phyloP scores from a whole-genome alignment of 2,797 vertebrate genomes.

The Poeciliopsis paucimaculata region DNA sequence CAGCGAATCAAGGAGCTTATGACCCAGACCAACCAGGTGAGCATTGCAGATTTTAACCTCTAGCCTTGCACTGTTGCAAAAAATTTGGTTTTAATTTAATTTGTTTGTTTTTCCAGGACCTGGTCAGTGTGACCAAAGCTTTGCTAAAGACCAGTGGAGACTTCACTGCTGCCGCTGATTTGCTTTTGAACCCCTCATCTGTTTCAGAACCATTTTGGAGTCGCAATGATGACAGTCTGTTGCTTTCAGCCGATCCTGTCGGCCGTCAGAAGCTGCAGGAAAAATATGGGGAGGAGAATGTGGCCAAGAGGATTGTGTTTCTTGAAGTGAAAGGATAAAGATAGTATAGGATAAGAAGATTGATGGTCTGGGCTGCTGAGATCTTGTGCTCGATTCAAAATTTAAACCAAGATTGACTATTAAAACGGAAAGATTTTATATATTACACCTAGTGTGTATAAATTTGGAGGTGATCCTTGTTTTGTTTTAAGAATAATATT shows the following conservation, averaged over 20 bases:
- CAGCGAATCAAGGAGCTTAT: conserved; percentile 80
- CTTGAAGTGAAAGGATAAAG: conserved; percentile 61
- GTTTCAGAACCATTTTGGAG: conserved; percentile 62
- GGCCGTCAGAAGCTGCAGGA: conserved; percentile 56
- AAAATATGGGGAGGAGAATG: conserved; percentile 70
- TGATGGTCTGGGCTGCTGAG: neutral
- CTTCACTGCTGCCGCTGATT: conserved; percentile 75
- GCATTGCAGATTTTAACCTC: neutral
- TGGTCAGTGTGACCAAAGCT: conserved; percentile 87
- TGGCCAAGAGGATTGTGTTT: conserved; percentile 74
- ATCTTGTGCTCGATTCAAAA: neutral
- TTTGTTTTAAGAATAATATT: neutral
- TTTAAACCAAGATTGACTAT: neutral
- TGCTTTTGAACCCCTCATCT: conserved; percentile 60
- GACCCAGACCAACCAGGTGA: conserved; percentile 79
- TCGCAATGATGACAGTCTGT: conserved; percentile 61
- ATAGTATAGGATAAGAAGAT: too few species aligned
- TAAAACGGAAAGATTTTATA: neutral
- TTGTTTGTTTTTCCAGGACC: conserved; percentile 62
- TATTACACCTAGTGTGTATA: neutral
- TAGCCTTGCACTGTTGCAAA: neutral
- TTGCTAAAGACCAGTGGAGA: conserved; percentile 90
- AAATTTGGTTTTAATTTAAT: neutral
- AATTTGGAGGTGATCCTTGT: neutral
- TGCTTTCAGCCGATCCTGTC: conserved; percentile 52